Evolutionary conservation across 2,113 vertebrate species (phyloP), one percentile per base, ranked within the genome.

Genomic region (Stomatorhinus ivindoensis): DNA sequence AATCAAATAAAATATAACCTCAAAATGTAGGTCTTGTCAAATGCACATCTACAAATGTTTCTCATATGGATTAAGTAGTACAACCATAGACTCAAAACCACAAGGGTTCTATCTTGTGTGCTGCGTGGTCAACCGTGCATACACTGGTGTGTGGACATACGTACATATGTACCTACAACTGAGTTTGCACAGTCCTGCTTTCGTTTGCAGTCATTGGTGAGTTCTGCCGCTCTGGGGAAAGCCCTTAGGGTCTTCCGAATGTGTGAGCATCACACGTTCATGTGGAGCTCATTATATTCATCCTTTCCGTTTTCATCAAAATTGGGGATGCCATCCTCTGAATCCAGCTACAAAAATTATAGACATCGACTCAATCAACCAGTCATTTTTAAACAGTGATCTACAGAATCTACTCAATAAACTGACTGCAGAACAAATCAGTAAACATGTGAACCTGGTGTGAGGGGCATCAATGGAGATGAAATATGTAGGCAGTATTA

Each of bases 201-300:
- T 19, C 1, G 85, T 48, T 65, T 19, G 19, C 15, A 92, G 51
- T 27, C 50, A 86, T 48, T 86, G 89, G 87, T 86, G 11, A n/a
- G 87, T 88, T 88, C 89, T 80, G 61, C 44, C 85, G 80, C 65
- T 84, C 1, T 89, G 58, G 86, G 27, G 65, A 39, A 35, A 48
- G 58, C 90, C 53, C 11, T 27, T 27, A 35, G 44, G 19, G n/a
- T 21, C 27, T 47, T 10, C 17, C 47, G 6, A 35, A 42, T 9
- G 89, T 50, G 73, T 73, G 24, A 3, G 58, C 50, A 88, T 91
- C 92, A 99, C 86, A 99, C 98, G 0, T 98, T 97, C 98, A 99
- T 99, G 94, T 99, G 98, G 91, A 99, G 96, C 93, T 99, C 98
- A 0, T 99, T 98, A 95, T 99, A 99, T 91, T 99, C 98, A 0